Evolutionary conservation across 2,113 vertebrate species (phyloP), one percentile per base, ranked within the genome.

Genomic region (Anser brachyrhynchus): DNA sequence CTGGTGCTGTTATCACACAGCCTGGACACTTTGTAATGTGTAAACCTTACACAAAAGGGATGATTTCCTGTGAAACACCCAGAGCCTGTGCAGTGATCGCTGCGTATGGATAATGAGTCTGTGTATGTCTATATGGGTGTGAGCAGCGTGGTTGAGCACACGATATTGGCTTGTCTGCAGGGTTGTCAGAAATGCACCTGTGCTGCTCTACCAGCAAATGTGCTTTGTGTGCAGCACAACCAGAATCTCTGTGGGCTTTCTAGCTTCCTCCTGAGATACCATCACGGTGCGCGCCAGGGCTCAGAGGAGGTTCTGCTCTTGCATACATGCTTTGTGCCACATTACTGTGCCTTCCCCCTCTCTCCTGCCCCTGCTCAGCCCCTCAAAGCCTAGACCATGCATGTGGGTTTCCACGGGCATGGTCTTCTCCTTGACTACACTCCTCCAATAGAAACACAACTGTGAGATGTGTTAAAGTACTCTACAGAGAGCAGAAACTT

Each of bases 81-180:
- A 23, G 21, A 35, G n/a, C n/a, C 18, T 31, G 18, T 65, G 9
- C 13, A 9, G 31, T 15, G n/a, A 62, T 35, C 1, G 0, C 37
- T 10, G 17, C 13, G 35, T 55, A 23, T 6, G 29, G 57, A 29
- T 44, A 29, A 22, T 2, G 0, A n/a, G 43, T n/a, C 35, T 2
- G 1, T n/a, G 43, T 13, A 4, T 1, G 0, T 7, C 35, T 17
- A 33, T 6, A 15, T 46, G 58, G 58, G 58, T 31, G 33, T 46
- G 13, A 39, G 33, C 7, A 46, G 12, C 0, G 2, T 21, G 37
- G 25, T 52, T 0, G 2, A 71, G 51, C 13, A 31, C 13, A 6
- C 7, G 28, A 12, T 28, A 52, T 72, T 74, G 58, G 31, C 16
- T 61, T 39, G 28, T 49, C 67, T 54, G 28, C 35, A 35, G 23